Evolutionary conservation across 2,797 vertebrate species (phyloP), one percentile per base, ranked within the genome.

Genomic region (Etheostoma perlongum): DNA sequence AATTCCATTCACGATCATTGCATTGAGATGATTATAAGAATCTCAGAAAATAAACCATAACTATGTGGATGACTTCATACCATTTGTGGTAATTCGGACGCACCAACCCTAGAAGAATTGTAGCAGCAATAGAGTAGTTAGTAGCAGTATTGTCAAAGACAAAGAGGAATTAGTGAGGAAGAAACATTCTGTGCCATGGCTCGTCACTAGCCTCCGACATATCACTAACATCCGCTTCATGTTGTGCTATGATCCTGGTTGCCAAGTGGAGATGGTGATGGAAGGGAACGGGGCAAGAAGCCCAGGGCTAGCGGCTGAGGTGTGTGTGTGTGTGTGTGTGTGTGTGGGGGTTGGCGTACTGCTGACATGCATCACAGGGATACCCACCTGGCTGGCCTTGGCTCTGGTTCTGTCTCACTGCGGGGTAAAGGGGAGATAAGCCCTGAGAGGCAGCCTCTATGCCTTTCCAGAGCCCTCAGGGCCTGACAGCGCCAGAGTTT

Each of bases 321-420:
- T 18, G 16, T 49, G 60, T 54, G 68, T 72, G 46, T 49, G 48
- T 49, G 51, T 23, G 46, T 46, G 60, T 54, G 74, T 18, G 16
- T 49, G 60, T 54, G 74, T 18, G 16, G 46, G 44, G 67, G 67
- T 72, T 89, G 86, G 86, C 84, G 70, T 21, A 25, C 46, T 13
- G 40, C 82, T 68, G 79, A 83, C 76, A 68, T 78, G 66, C 65
- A 83, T 76, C 30, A 25, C 67, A 85, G 86, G 64, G 85, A 82
- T 79, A 84, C 83, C 90, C 86, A 92, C 89, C 90, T 92, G 89
- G 78, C 82, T 72, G 86, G 88, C 88, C 85, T 91, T 86, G 88
- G 84, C 86, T 83, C 54, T 25, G 74, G 63, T 72, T 72, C 27
- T 60, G 72, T 74, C 36, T 12, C 36, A 13, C 65, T 63, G 67